These are phyloP conservation scores for Crepidodera aurea DNA, from an alignment of 2,888 invertebrate genomes.

Conservation along the genomic window DNA sequence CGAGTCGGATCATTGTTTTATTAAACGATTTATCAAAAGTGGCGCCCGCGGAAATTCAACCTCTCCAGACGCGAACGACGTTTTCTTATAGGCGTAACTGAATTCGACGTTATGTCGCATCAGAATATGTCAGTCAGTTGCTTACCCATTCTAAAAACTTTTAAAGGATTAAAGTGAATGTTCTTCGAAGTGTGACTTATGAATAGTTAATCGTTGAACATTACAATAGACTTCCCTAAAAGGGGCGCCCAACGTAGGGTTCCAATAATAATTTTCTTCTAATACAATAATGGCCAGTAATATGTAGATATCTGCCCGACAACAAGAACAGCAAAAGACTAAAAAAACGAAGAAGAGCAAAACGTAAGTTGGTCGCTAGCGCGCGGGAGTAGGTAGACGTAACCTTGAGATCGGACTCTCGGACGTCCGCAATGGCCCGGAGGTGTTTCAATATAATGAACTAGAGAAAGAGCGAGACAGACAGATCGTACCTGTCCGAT, in stretches of 20 bases:
- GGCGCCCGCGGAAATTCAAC: slow-evolving; percentile 15
- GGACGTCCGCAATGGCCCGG: slow-evolving; percentile 36
- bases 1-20: slow-evolving; percentile 38
- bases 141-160: too few species aligned
- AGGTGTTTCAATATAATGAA: slow-evolving; percentile 18
- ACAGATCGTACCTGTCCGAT: not conserved
- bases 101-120: too few species aligned
- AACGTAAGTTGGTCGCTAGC: not conserved
- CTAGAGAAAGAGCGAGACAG: slow-evolving; percentile 13
- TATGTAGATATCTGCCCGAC: not conserved
- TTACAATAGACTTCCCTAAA: too few species aligned
- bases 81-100: too few species aligned
- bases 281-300: too few species aligned
- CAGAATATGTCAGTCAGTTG: too few species aligned
- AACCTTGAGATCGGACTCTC: slow-evolving; percentile 33
- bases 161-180: too few species aligned
- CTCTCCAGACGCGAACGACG: slow-evolving; percentile 1
- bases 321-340: not conserved
- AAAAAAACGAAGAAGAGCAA: too few species aligned
- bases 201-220: too few species aligned
- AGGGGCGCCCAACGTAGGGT: too few species aligned
- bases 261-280: too few species aligned
- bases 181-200: too few species aligned
- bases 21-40: slow-evolving; percentile 39
- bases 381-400: slow-evolving; percentile 32